Evolutionary conservation across 2,888 invertebrate species (phyloP).

Genomic region (Acanthosepion lycidas): DNA sequence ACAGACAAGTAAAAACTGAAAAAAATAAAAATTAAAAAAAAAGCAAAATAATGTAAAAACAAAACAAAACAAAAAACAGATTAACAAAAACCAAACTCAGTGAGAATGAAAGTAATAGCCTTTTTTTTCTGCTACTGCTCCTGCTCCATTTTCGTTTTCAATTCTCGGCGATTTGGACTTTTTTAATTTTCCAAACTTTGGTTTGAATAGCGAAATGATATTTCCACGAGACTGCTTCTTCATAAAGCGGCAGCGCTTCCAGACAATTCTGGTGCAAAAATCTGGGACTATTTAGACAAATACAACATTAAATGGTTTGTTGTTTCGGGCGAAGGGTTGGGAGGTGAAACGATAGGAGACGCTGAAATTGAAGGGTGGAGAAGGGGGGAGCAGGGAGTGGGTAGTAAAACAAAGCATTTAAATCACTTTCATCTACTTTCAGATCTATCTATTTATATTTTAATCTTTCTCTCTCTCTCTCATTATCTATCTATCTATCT

Average conservation of each 20-base stretch:
- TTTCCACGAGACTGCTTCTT: background rate
- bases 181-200: background rate
- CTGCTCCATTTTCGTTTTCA: too few species aligned
- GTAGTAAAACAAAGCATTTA: background rate
- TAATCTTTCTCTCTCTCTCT: background rate
- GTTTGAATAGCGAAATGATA: background rate
- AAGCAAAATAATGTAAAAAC: too few species aligned
- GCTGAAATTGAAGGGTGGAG: background rate
- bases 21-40: too few species aligned
- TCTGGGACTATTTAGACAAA: slow-evolving; percentile 12
- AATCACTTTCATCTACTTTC: background rate
- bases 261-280: slow-evolving; percentile 33
- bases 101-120: too few species aligned
- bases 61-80: too few species aligned
- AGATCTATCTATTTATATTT: too few species aligned
- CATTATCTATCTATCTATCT: too few species aligned
- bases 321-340: background rate
- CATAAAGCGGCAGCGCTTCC: slow-evolving; percentile 33
- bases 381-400: too few species aligned
- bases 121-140: too few species aligned
- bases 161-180: background rate
- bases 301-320: background rate
- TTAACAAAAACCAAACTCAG: too few species aligned
- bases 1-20: too few species aligned
- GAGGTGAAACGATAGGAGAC: too few species aligned